These are phyloP conservation scores for Lacerta bilineata DNA, from an alignment of 2,797 vertebrate species.

Conservation along the genomic window DNA sequence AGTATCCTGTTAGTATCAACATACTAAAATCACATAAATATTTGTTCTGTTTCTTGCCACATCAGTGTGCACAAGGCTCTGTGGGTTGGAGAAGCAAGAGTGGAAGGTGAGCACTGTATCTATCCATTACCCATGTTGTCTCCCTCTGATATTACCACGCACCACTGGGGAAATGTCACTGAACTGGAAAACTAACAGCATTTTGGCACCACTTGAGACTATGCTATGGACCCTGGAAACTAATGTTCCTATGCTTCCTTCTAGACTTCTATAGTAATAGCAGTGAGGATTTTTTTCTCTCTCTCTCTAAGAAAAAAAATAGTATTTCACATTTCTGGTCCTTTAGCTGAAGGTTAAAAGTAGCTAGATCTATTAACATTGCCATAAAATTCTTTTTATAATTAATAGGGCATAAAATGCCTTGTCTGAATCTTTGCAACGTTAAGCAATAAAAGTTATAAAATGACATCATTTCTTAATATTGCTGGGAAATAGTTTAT, in stretches of 20 bases:
- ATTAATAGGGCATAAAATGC: constrained; percentile 18
- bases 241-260: background rate
- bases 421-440: constrained; percentile 26
- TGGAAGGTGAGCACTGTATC: background rate
- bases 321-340: background rate
- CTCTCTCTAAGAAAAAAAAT: too few relatives aligned
- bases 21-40: background rate
- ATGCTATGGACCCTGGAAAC: background rate
- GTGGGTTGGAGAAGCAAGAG: background rate
- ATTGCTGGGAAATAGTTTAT: constrained; percentile 37
- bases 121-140: background rate
- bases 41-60: background rate
- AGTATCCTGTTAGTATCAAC: background rate
- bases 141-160: background rate
- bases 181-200: background rate
- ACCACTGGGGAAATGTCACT: background rate
- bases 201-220: background rate
- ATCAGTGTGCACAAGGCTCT: background rate
- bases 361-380: constrained; percentile 3
- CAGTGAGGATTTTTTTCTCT: background rate
- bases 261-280: background rate
- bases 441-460: constrained; percentile 24
- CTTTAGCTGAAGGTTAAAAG: background rate
- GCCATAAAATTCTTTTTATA: constrained; percentile 3
- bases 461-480: constrained; percentile 32